Conservation (phyloP, 2,888 invertebrate genomes). For the Pristionchus entomophagus region DNA sequence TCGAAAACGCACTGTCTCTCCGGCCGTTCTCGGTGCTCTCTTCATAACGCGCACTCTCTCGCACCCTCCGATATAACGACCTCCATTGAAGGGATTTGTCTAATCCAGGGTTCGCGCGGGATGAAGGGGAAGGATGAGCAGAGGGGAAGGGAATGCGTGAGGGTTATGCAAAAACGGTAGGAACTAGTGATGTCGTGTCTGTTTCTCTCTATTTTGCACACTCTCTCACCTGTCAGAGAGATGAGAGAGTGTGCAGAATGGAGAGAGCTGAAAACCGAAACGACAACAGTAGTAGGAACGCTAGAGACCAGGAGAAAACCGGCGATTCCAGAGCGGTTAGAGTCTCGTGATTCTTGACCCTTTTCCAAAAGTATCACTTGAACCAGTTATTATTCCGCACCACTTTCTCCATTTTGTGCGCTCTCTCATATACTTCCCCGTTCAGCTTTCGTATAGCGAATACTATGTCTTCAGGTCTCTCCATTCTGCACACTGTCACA, state of each 20-base stretch:
- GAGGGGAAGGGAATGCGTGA: not conserved
- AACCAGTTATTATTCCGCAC: not conserved
- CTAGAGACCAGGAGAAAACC: too few relatives aligned
- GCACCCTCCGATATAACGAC: not conserved
- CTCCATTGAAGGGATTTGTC: constrained; percentile 35
- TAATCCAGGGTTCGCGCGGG: constrained; percentile 21
- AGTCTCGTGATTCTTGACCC: not conserved
- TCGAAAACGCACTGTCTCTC: not conserved
- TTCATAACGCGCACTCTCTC: constrained; percentile 1
- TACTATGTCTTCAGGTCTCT: not conserved
- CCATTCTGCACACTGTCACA: not conserved
- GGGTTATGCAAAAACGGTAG: constrained; percentile 4
- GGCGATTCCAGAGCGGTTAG: too few relatives aligned
- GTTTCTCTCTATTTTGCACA: not conserved
- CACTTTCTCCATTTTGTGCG: not conserved
- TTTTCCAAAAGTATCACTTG: not conserved
- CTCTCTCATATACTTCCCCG: not conserved
- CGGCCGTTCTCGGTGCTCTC: not conserved
- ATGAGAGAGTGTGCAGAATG: not conserved
- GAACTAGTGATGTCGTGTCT: too few relatives aligned
- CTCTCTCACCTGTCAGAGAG: not conserved
- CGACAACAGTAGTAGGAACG: too few relatives aligned
- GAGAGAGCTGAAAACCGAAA: not conserved
- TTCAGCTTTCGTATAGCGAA: not conserved
- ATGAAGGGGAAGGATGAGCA: not conserved